Evolutionary conservation across 2,113 vertebrate species (phyloP).

Genomic region (Morone chrysops): DNA sequence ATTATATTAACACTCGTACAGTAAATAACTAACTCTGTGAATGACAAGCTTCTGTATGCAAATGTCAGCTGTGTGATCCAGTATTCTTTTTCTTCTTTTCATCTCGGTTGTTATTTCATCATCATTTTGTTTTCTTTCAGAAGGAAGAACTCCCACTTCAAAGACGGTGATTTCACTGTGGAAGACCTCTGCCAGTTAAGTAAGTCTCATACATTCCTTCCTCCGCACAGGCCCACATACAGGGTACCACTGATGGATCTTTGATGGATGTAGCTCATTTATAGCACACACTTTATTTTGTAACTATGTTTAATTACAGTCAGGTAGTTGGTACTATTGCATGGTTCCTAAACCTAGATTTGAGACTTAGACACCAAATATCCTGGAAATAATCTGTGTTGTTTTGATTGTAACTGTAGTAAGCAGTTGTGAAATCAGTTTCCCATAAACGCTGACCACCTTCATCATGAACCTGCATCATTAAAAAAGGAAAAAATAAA

Average conservation of each 20-base stretch:
- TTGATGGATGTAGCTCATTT: background rate
- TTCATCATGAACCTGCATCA: no score
- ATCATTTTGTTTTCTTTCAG: conserved; percentile 72
- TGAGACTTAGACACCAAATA: no score
- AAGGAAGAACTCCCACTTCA: conserved; percentile 92
- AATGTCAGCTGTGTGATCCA: background rate
- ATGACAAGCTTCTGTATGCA: background rate
- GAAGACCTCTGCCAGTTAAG: conserved; percentile 96
- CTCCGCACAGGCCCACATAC: background rate
- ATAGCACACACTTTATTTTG: background rate
- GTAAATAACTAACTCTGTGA: background rate
- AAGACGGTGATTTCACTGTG: conserved; percentile 90
- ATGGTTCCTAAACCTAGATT: no score
- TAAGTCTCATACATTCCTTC: conserved; percentile 78
- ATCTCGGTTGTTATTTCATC: conserved; percentile 19
- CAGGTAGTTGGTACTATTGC: no score
- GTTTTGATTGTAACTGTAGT: no score
- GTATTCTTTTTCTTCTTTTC: background rate
- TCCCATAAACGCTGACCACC: no score
- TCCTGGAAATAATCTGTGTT: no score
- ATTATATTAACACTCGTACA: background rate
- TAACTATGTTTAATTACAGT: background rate
- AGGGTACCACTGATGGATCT: background rate
- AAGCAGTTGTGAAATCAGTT: no score
- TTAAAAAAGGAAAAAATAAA: no score